These are phyloP conservation scores for Lumbricus terrestris DNA, from an alignment of 2,888 invertebrate genomes.

Conservation along the genomic window DNA sequence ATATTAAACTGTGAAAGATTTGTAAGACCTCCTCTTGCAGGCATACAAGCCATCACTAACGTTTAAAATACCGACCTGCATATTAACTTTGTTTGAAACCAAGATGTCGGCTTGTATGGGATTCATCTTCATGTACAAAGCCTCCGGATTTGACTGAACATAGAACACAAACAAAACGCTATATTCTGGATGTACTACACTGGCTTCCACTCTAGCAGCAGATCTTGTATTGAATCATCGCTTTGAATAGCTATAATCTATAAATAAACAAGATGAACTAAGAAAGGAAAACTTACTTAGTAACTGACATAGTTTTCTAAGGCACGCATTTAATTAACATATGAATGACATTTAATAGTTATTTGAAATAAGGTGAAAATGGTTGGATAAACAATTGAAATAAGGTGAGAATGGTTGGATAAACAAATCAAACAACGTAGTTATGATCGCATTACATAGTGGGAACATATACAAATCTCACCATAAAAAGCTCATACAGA, in stretches of 20 bases:
- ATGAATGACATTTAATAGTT: too few relatives aligned
- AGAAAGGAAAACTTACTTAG: background rate
- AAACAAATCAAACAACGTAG: too few relatives aligned
- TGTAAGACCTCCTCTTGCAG: background rate
- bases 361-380: too few relatives aligned
- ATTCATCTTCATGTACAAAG: constrained; percentile 56
- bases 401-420: too few relatives aligned
- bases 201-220: too few relatives aligned
- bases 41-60: background rate
- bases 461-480: constrained; percentile 38
- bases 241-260: background rate
- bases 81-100: constrained; percentile 58
- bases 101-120: constrained; percentile 58
- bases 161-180: background rate
- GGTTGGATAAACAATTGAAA: too few relatives aligned
- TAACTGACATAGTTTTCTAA: too few relatives aligned
- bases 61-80: constrained; percentile 22
- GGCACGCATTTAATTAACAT: too few relatives aligned
- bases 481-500: constrained; percentile 57
- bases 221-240: too few relatives aligned
- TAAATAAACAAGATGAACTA: constrained; percentile 11
- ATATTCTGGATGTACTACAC: too few relatives aligned
- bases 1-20: background rate
- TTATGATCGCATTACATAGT: too few relatives aligned
- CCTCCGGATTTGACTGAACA: constrained; percentile 54